Conservation (phyloP, 2,888 invertebrate genomes). For the Philereme vetulata region DNA sequence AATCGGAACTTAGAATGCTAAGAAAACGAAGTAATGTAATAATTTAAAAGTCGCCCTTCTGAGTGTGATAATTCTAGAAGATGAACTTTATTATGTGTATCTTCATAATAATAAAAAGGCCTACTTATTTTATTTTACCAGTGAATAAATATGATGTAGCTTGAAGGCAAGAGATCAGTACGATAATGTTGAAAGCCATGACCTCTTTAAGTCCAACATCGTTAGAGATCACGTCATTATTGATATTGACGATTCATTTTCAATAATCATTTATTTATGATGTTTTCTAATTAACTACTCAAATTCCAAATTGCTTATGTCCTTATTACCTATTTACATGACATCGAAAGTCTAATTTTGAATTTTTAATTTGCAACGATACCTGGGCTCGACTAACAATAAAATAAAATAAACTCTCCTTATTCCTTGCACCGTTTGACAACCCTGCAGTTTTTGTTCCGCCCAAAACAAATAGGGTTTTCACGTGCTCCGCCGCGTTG, state of each 20-base stretch:
- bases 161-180: conserved; percentile 1
- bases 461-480: neutral
- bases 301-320: neutral
- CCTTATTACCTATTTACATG: too few species aligned
- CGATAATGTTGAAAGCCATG: conserved; percentile 1
- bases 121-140: too few species aligned
- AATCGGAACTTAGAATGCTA: too few species aligned
- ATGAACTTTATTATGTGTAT: too few species aligned
- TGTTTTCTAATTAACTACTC: neutral
- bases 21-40: too few species aligned
- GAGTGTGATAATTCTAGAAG: too few species aligned
- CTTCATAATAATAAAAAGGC: too few species aligned
- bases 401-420: neutral
- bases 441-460: conserved; percentile 11
- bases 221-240: conserved; percentile 12
- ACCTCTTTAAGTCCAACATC: conserved; percentile 5
- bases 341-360: too few species aligned
- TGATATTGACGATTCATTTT: conserved; percentile 13
- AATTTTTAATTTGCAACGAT: too few species aligned
- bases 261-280: conserved; percentile 5
- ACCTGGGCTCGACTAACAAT: neutral
- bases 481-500: neutral
- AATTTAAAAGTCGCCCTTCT: too few species aligned
- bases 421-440: conserved; percentile 3
- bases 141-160: too few species aligned